Conservation (phyloP, 2,888 invertebrate species). For the Cosmopolites sordidus region DNA sequence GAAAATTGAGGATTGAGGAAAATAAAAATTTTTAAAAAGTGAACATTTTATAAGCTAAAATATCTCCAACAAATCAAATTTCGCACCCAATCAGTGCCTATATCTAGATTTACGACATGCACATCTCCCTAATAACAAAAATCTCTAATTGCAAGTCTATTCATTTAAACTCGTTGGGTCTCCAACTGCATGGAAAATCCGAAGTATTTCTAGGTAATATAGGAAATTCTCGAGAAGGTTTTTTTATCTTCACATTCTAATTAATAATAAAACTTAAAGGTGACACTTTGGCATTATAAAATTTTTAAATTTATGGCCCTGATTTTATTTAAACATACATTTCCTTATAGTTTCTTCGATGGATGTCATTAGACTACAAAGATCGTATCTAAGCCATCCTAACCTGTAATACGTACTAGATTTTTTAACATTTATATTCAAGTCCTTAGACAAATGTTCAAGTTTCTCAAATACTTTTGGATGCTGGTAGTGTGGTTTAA, state of each 20-base stretch:
- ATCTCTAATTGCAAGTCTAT: not conserved
- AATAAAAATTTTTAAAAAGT: not conserved
- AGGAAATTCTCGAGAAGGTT: not conserved
- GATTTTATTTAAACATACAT: not conserved
- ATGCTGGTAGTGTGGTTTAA: too few relatives aligned
- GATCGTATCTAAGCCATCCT: not conserved
- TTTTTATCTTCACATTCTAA: not conserved
- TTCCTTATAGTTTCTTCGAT: not conserved
- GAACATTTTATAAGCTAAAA: not conserved
- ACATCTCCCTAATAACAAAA: not conserved
- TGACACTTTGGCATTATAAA: not conserved
- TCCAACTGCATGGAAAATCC: not conserved
- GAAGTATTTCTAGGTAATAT: not conserved
- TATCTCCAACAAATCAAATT: too few relatives aligned
- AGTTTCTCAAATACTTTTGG: not conserved
- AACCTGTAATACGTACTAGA: not conserved
- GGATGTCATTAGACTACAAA: not conserved
- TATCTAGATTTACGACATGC: too few relatives aligned
- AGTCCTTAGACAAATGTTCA: too few relatives aligned
- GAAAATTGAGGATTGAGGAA: not conserved
- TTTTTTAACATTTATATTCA: not conserved
- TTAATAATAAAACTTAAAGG: not conserved
- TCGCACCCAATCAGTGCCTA: too few relatives aligned
- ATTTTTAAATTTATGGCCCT: not conserved
- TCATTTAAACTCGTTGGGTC: not conserved